Evolutionary conservation across 2,113 vertebrate species (phyloP).

Genomic region (Chaetops frenatus): DNA sequence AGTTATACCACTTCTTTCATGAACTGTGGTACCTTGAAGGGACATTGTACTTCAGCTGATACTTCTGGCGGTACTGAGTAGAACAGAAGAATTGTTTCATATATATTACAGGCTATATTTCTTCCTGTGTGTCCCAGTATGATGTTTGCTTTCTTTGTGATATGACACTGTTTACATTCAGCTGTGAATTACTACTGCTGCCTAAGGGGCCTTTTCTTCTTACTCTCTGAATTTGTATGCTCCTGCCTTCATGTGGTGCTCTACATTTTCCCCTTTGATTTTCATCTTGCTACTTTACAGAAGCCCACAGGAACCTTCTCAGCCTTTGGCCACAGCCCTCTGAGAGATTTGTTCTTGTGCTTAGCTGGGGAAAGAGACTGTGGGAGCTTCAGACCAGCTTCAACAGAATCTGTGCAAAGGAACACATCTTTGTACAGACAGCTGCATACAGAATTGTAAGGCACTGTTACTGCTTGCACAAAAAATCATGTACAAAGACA

Average conservation of each 20-base stretch:
- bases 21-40: not conserved
- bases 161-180: not conserved
- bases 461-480: not conserved
- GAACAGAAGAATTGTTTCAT: not conserved
- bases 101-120: not conserved
- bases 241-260: not conserved
- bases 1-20: not conserved
- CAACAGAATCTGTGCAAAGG: not conserved
- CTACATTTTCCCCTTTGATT: not conserved
- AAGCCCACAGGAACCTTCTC: not conserved
- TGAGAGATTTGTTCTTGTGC: not conserved
- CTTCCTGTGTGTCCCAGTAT: not conserved
- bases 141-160: not conserved
- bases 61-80: not conserved
- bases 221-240: not conserved
- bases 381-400: not conserved
- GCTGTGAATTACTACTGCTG: not conserved
- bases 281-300: not conserved
- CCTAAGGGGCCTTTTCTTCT: not conserved
- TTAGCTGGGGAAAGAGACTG: not conserved
- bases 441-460: not conserved
- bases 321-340: not conserved
- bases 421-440: accelerated
- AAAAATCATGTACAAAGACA: not conserved
- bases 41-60: not conserved